Conservation (phyloP, 1,140 invertebrate species). For the Drosophila arawakana region DNA sequence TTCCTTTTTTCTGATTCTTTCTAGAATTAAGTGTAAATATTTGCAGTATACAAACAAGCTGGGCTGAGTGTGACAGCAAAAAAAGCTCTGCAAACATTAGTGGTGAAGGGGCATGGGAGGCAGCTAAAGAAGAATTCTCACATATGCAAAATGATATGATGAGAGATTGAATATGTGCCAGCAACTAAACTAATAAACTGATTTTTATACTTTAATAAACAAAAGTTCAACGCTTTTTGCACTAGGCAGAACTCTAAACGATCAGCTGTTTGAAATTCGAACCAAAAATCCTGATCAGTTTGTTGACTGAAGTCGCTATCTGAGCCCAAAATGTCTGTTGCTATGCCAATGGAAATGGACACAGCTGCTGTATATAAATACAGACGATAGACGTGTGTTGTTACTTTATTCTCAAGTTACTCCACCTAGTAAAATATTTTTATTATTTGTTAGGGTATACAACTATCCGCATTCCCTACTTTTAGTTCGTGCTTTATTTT, state of each 20-base stretch:
- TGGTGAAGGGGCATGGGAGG: not conserved
- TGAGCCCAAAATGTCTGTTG: not conserved
- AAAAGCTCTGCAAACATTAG: conserved; percentile 33
- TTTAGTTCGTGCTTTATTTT: not conserved
- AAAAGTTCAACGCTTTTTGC: not conserved
- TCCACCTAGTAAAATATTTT: no score
- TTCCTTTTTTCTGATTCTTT: conserved; percentile 15
- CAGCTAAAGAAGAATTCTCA: not conserved
- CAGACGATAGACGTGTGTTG: not conserved
- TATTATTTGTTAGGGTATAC: not conserved
- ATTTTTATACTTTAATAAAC: not conserved
- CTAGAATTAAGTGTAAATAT: conserved; percentile 53
- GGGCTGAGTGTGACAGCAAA: conserved; percentile 13
- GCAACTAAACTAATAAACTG: not conserved
- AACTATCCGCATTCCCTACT: not conserved
- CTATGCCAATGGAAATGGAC: conserved; percentile 4
- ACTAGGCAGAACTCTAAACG: no score
- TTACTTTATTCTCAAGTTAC: not conserved
- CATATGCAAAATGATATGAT: conserved; percentile 17
- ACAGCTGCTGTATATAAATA: not conserved
- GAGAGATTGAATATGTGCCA: conserved; percentile 32
- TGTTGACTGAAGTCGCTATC: not conserved
- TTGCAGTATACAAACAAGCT: conserved; percentile 45
- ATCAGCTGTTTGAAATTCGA: no score
- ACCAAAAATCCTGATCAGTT: not conserved